These are phyloP conservation scores for Stomatorhinus walkeri DNA, from an alignment of 2,797 vertebrate species.

Conservation along the genomic window DNA sequence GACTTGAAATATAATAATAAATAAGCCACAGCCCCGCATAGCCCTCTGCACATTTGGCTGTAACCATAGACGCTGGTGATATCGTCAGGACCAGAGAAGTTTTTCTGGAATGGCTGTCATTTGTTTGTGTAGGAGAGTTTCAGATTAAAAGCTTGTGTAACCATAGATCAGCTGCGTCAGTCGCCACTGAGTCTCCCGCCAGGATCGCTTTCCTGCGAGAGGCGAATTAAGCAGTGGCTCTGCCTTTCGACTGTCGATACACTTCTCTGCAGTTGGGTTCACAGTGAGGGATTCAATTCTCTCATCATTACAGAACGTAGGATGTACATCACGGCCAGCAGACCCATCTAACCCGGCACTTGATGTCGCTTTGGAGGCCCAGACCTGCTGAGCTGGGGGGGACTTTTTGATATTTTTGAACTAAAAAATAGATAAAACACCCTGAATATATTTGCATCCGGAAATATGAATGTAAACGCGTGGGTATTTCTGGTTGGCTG, in stretches of 20 bases:
- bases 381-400: background rate
- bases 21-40: slow-evolving; percentile 33
- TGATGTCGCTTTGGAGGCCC: background rate
- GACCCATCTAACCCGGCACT: background rate
- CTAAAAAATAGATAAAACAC: background rate
- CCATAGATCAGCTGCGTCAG: slow-evolving; percentile 40
- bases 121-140: slow-evolving; percentile 53
- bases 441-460: background rate
- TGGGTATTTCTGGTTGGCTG: background rate
- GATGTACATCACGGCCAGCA: background rate
- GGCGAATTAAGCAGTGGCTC: slow-evolving; percentile 15
- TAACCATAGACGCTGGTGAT: slow-evolving; percentile 46
- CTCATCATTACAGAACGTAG: background rate
- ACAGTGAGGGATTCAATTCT: background rate
- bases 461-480: slow-evolving; percentile 3
- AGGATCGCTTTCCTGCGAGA: slow-evolving; percentile 51
- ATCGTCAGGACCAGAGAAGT: slow-evolving; percentile 45
- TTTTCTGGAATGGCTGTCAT: slow-evolving; percentile 48
- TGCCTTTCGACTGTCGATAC: background rate
- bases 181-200: slow-evolving; percentile 50
- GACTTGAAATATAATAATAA: background rate
- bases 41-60: slow-evolving; percentile 43
- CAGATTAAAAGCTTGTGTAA: slow-evolving; percentile 59
- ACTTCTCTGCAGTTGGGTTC: background rate
- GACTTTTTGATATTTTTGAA: background rate